Conservation (phyloP, 2,888 invertebrate genomes). For the Eledona agricola region DNA sequence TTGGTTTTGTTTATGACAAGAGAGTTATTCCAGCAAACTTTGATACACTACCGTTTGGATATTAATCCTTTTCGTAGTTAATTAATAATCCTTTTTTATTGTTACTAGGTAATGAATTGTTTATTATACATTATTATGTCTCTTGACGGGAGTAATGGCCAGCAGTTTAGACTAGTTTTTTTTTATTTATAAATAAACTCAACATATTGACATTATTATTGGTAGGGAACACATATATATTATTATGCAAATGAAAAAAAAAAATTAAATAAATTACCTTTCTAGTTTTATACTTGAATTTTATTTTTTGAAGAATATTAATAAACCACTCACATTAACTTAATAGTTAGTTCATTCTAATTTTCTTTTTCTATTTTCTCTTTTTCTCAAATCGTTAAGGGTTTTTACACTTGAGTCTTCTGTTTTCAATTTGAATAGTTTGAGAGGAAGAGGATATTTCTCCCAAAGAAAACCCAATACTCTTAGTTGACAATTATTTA, state of each 20-base stretch:
- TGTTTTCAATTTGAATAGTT: conserved; percentile 6
- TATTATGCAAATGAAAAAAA: conserved; percentile 6
- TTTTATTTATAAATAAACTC: conserved; percentile 6
- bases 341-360: conserved; percentile 6
- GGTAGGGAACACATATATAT: conserved; percentile 6
- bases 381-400: conserved; percentile 6
- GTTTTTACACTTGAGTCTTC: conserved; percentile 6
- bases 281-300: conserved; percentile 6
- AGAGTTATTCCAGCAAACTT: too few relatives aligned
- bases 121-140: conserved; percentile 7
- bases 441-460: conserved; percentile 10
- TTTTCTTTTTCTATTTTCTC: conserved; percentile 7
- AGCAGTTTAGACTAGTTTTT: conserved; percentile 7
- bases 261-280: conserved; percentile 6
- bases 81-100: conserved; percentile 7
- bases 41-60: conserved; percentile 37
- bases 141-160: conserved; percentile 6
- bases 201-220: conserved; percentile 7
- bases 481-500: conserved; percentile 17
- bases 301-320: conserved; percentile 6
- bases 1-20: too few relatives aligned
- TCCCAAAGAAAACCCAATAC: conserved; percentile 18
- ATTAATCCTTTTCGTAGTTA: conserved; percentile 3
- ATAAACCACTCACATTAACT: conserved; percentile 6
- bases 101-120: conserved; percentile 7